A percentile compares a stretch with the other conserved stretches of the same genome.
Conservation (phyloP, 2,113 vertebrate genomes). For the Promerops cafer region DNA sequence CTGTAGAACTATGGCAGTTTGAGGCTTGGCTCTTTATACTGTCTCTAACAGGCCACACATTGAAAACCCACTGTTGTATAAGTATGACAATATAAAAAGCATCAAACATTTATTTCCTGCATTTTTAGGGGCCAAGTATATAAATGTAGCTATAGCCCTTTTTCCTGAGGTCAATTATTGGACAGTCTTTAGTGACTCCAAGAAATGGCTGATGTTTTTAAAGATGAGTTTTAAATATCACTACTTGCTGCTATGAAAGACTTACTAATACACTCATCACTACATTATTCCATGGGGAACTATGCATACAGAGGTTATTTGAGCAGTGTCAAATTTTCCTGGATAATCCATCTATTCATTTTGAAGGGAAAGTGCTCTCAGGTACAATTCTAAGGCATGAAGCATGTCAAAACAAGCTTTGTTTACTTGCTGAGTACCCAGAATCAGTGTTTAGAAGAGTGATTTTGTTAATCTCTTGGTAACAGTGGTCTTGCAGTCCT, state of each 20-base stretch:
- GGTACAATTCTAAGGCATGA: not conserved
- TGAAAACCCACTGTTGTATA: not conserved
- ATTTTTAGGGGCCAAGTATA: not conserved
- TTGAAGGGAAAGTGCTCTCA: not conserved
- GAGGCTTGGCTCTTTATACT: not conserved
- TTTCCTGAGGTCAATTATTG: not conserved
- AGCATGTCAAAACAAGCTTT: not conserved
- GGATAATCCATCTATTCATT: not conserved
- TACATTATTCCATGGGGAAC: not conserved
- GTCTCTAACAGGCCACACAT: not conserved
- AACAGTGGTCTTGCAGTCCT: not conserved
- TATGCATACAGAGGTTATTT: not conserved
- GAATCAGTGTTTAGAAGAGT: not conserved
- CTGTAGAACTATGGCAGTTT: not conserved
- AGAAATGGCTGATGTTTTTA: not conserved
- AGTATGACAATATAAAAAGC: not conserved
- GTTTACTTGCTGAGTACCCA: not conserved
- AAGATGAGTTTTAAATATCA: not conserved
- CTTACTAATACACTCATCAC: not conserved
- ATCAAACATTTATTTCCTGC: not conserved
- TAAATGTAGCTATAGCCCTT: not conserved
- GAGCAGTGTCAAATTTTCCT: not conserved
- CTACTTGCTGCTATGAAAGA: not conserved
- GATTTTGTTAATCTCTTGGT: not conserved
- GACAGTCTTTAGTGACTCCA: not conserved